Evolutionary conservation across 2,113 vertebrate genomes (phyloP), one percentile per base, ranked within the genome.

Genomic region (Lipotes vexillifer): DNA sequence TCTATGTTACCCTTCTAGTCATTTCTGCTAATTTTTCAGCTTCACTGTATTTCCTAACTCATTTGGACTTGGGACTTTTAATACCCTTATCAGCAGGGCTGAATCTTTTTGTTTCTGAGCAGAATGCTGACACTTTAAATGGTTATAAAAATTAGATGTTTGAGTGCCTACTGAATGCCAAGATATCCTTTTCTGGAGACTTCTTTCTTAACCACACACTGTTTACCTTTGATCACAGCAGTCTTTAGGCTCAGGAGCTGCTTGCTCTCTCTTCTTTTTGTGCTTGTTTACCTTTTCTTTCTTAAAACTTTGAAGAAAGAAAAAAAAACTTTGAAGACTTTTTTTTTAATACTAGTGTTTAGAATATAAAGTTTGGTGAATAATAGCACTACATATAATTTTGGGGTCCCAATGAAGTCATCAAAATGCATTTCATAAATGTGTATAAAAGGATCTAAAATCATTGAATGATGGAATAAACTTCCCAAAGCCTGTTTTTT

Each of bases 261-360:
- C 36, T 68, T 41, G 27, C 72, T 63, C 25, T 52, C 46, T 55
- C 46, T 14, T 82, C 29, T 88, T 36, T 61, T 71, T 88, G n/a
- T 44, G 83, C 46, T 74, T 89, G 57, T 74, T 71, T 21, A 65
- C 27, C 66, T 93, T 84, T 96, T 68, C 46, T 89, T 63, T 72
- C n/a, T 83, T 57, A 90, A 87, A 90, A 72, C 52, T 75, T 90
- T 75, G n/a, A 89, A 92, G 44, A 59, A 46, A 46, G 10, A 46
- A 46, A 46, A 8, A 46, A 90, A 87, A 90, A 72, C 52, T 75
- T 90, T 81, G n/a, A 89, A 92, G 44, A 65, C 44, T 71, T 69
- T 29, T 9, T 72, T 93, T 93, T 96, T 6, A 91, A 69, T 52
- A 59, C 31, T 36, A n/a, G 12, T 89, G 91, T 88, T 83, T 97